These are phyloP conservation scores for Pluvialis apricaria DNA, from an alignment of 2,113 vertebrate species.

Conservation along the genomic window DNA sequence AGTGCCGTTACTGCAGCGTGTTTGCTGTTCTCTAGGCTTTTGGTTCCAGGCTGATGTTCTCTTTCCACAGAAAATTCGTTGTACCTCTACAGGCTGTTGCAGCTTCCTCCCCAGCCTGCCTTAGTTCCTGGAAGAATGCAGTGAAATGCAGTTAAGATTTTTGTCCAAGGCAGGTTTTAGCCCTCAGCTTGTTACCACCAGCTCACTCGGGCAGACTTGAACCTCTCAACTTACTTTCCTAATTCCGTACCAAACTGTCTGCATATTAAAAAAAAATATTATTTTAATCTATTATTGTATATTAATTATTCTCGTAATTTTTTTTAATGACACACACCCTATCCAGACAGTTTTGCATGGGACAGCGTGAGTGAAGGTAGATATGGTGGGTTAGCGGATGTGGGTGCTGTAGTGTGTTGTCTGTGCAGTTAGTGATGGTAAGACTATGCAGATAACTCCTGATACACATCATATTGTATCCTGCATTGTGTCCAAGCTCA, in stretches of 20 bases:
- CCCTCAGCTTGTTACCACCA: not conserved
- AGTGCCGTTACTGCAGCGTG: not conserved
- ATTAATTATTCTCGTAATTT: not conserved
- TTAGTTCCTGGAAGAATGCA: not conserved
- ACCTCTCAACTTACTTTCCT: not conserved
- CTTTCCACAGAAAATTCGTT: not conserved
- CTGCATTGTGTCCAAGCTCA: not conserved
- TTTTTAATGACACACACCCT: not conserved
- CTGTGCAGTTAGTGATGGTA: not conserved
- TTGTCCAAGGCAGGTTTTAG: not conserved
- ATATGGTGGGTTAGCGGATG: not conserved
- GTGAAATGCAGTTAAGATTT: not conserved
- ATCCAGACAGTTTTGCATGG: not conserved
- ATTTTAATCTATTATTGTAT: not conserved
- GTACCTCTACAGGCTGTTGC: not conserved
- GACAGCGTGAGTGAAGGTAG: not conserved
- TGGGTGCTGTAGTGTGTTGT: not conserved
- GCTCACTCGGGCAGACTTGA: not conserved
- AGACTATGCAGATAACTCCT: not conserved
- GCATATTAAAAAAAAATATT: not conserved
- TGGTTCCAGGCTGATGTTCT: not conserved
- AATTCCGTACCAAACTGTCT: not conserved
- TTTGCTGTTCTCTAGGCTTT: not conserved
- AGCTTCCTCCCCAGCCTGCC: not conserved
- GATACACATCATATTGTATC: not conserved